phyloP scores from a whole-genome alignment of 1,140 invertebrate species.

The Neelides sp. region DNA sequence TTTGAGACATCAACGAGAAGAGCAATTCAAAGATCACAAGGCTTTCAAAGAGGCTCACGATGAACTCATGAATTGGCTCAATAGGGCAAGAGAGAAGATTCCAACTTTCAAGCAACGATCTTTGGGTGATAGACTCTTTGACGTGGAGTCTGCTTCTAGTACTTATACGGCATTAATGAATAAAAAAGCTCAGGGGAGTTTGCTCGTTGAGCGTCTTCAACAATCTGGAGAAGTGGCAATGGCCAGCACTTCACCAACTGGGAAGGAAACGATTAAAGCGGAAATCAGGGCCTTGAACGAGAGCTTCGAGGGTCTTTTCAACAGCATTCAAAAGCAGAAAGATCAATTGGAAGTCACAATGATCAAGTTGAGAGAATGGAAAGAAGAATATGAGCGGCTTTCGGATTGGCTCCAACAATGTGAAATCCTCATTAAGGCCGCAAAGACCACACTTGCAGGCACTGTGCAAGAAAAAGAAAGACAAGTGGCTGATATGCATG shows the following conservation, averaged over 20 bases:
- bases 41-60: constrained; percentile 79
- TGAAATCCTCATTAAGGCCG: constrained; percentile 78
- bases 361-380: constrained; percentile 73
- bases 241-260: constrained; percentile 61
- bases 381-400: constrained; percentile 78
- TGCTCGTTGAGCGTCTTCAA: constrained; percentile 70
- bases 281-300: constrained; percentile 70
- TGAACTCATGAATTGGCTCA: constrained; percentile 71
- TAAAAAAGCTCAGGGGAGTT: constrained; percentile 77
- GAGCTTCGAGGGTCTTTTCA: constrained; percentile 70
- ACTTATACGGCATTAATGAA: constrained; percentile 72
- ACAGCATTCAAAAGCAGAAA: constrained; percentile 73
- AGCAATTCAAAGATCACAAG: constrained; percentile 74
- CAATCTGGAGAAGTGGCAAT: constrained; percentile 74
- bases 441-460: constrained; percentile 68
- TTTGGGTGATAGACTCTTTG: constrained; percentile 63
- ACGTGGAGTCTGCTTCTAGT: constrained; percentile 71
- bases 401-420: constrained; percentile 89
- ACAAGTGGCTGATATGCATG: constrained; percentile 50
- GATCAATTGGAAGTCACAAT: constrained; percentile 67
- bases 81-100: constrained; percentile 71
- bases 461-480: constrained; percentile 72
- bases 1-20: constrained; percentile 60
- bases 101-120: constrained; percentile 71
- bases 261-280: constrained; percentile 65